These are phyloP conservation scores for Epizoanthus illoricatus DNA, from an alignment of 92 coral and sea anemone genomes.

Conservation along the genomic window DNA sequence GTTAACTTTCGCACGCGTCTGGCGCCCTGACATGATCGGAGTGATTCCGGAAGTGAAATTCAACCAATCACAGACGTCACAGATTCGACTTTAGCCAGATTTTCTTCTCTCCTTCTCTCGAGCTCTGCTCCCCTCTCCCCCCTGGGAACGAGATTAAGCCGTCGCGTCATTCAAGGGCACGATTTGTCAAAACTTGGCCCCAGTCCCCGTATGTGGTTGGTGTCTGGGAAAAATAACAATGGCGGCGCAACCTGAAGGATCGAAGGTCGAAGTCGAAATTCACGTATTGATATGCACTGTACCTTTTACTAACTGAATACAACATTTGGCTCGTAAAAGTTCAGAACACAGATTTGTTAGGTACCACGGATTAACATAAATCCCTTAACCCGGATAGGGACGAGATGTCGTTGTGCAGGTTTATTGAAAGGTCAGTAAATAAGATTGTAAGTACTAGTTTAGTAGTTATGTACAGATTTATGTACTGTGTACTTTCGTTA, in stretches of 20 bases:
- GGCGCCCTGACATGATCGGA: too few species aligned
- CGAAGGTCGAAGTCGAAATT: conserved; percentile 27
- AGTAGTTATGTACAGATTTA: too few species aligned
- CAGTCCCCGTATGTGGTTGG: neutral
- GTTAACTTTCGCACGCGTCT: too few species aligned
- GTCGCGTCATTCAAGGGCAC: too few species aligned
- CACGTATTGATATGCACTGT: neutral
- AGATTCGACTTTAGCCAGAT: too few species aligned
- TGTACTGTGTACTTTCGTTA: too few species aligned
- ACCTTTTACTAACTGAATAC: neutral
- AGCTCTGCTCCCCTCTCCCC: too few species aligned
- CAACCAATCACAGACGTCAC: too few species aligned
- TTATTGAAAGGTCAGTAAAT: neutral
- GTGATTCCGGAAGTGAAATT: too few species aligned
- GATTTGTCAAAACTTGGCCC: neutral
- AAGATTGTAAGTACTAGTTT: neutral
- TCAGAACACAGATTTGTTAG: neutral
- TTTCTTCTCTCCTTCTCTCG: too few species aligned
- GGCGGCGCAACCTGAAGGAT: neutral
- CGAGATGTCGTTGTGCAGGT: conserved; percentile 14
- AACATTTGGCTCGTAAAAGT: neutral
- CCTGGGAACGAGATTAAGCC: too few species aligned
- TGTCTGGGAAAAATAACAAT: neutral
- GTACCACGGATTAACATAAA: neutral
- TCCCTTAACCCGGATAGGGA: neutral